Conservation (phyloP, 2,797 vertebrate species). For the Siniperca scherzeri region DNA sequence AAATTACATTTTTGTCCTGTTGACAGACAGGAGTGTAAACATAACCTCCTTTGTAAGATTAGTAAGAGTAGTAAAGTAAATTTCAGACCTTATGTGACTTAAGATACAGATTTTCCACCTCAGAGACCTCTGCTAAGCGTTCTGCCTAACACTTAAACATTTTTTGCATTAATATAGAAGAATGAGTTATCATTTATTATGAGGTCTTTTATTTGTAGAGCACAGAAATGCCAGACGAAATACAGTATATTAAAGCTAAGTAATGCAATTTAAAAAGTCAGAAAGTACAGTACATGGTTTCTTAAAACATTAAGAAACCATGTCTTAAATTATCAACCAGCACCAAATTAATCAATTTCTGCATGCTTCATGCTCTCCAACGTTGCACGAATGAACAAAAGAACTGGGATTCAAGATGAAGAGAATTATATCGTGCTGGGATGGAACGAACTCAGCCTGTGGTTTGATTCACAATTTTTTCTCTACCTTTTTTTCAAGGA, state of each 20-base stretch:
- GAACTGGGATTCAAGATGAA: slow-evolving; percentile 20
- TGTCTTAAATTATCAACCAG: neutral
- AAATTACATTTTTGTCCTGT: neutral
- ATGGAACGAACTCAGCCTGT: slow-evolving; percentile 45
- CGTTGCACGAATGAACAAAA: neutral
- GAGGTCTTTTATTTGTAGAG: slow-evolving; percentile 2
- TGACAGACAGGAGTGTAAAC: neutral
- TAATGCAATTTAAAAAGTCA: slow-evolving; percentile 2
- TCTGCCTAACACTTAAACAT: slow-evolving; percentile 8
- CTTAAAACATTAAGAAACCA: slow-evolving; percentile 3
- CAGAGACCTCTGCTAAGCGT: neutral
- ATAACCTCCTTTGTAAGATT: neutral
- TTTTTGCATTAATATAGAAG: slow-evolving; percentile 3
- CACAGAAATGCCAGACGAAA: neutral
- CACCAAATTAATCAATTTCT: slow-evolving; percentile 25
- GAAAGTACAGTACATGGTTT: neutral
- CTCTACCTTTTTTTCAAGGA: slow-evolving; percentile 31
- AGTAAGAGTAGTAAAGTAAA: neutral
- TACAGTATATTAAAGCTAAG: neutral
- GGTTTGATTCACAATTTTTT: slow-evolving; percentile 37
- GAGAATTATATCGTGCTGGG: slow-evolving; percentile 29
- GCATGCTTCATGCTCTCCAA: neutral
- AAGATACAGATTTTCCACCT: neutral
- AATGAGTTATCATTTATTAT: neutral
- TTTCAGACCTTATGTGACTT: neutral